Conservation (phyloP, 2,888 invertebrate species). For the Phasia obesa region DNA sequence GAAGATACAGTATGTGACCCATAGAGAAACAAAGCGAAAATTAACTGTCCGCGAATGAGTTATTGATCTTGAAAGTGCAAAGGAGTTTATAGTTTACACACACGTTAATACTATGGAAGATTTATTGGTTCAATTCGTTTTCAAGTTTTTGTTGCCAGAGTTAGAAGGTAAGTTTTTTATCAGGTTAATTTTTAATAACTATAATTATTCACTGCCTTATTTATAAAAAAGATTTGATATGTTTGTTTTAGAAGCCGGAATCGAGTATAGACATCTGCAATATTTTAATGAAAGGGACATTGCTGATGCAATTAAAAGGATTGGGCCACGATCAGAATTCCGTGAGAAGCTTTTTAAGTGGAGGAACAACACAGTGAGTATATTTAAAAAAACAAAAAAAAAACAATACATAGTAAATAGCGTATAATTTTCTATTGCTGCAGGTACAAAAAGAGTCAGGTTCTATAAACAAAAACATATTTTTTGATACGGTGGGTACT, state of each 20-base stretch:
- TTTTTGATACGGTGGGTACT: constrained; percentile 25
- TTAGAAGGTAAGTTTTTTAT: constrained; percentile 17
- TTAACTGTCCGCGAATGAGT: no score
- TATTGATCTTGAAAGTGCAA: not conserved
- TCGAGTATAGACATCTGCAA: not conserved
- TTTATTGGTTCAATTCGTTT: not conserved
- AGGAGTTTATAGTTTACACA: not conserved
- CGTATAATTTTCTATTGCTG: not conserved
- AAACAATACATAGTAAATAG: not conserved
- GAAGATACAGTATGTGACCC: no score
- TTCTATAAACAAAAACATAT: constrained; percentile 2
- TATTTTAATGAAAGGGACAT: constrained; percentile 16
- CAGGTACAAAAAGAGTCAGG: constrained; percentile 8
- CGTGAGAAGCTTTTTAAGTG: constrained; percentile 30
- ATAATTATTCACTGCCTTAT: not conserved
- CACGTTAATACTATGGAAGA: not conserved
- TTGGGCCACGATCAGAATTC: constrained; percentile 15
- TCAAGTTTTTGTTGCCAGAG: constrained; percentile 12
- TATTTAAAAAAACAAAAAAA: not conserved
- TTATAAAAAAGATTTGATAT: not conserved
- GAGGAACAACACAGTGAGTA: constrained; percentile 13
- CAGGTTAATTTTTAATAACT: not conserved
- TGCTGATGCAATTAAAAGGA: constrained; percentile 30
- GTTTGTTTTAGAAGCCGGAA: constrained; percentile 17
- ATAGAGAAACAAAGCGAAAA: no score